phyloP scores from a whole-genome alignment of 2,888 invertebrate genomes.

The Cryptus armator region DNA sequence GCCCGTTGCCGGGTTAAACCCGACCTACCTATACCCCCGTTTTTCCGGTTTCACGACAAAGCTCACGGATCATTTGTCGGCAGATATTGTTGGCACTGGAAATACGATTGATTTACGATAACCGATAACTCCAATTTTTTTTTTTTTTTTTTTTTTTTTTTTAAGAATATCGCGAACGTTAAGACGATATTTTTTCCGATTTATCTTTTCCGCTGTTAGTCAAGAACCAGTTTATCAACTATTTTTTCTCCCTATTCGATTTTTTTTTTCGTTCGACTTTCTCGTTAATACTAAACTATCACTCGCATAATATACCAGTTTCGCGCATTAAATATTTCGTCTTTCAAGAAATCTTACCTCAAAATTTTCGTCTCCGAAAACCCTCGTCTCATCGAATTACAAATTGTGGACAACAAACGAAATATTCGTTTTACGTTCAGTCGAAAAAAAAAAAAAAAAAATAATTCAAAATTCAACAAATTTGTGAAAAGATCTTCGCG shows the following conservation, averaged over 20 bases:
- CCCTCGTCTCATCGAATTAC: neutral
- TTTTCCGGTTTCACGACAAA: neutral
- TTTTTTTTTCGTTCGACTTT: conserved; percentile 40
- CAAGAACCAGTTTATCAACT: conserved; percentile 28
- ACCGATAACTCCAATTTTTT: conserved; percentile 19
- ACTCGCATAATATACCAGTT: neutral
- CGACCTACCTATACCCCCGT: conserved; percentile 24
- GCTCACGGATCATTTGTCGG: conserved; percentile 30
- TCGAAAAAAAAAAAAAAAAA: neutral
- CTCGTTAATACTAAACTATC: conserved; percentile 3
- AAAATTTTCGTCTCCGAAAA: conserved; percentile 13
- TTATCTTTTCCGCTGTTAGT: neutral
- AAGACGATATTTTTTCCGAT: neutral
- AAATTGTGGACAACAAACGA: conserved; percentile 19
- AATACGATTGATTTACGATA: conserved; percentile 49
- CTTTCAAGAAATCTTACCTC: conserved; percentile 51
- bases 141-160: conserved; percentile 22
- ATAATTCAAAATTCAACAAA: neutral
- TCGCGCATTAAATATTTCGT: neutral
- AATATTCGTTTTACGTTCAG: neutral
- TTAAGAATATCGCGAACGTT: neutral
- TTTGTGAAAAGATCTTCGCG: neutral
- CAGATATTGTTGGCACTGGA: conserved; percentile 20
- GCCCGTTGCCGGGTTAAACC: conserved; percentile 12
- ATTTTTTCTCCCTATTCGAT: neutral